Percentiles rank a stretch among this genome's conserved stretches.
Conservation (phyloP, 37 sponge, comb jelly and placozoan species). For the Aphrocallistes beatrix region DNA sequence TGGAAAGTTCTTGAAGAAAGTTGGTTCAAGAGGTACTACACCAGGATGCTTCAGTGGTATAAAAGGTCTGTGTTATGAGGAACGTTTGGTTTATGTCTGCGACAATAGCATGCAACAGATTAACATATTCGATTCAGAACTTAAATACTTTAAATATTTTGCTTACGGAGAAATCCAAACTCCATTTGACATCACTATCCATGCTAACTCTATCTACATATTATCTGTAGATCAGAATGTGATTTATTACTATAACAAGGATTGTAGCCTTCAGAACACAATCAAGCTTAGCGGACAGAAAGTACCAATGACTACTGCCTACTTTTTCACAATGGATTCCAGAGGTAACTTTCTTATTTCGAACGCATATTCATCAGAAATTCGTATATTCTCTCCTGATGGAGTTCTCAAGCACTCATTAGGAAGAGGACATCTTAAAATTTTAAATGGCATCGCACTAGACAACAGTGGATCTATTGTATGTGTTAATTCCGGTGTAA, state of each 20-base stretch:
- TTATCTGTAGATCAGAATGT: background rate
- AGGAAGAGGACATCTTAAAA: background rate
- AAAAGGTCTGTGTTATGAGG: background rate
- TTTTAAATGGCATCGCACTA: background rate
- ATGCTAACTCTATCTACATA: background rate
- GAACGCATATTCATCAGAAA: background rate
- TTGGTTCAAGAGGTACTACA: background rate
- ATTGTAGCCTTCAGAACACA: background rate
- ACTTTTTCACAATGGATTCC: background rate
- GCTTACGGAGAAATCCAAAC: background rate
- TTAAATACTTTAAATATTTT: background rate
- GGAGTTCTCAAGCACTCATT: background rate
- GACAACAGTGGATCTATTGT: background rate
- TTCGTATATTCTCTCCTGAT: slow-evolving; percentile 1
- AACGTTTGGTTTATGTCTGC: background rate
- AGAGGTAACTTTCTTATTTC: background rate
- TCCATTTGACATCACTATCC: background rate
- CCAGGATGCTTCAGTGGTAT: background rate
- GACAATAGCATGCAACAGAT: background rate
- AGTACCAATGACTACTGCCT: background rate
- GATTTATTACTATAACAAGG: background rate
- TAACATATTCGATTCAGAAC: background rate
- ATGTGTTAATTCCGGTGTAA: background rate
- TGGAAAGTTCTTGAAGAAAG: background rate
- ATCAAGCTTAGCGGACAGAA: background rate